These are phyloP conservation scores for Lepisosteus oculatus DNA, from an alignment of 2,113 vertebrate genomes.

Conservation along the genomic window DNA sequence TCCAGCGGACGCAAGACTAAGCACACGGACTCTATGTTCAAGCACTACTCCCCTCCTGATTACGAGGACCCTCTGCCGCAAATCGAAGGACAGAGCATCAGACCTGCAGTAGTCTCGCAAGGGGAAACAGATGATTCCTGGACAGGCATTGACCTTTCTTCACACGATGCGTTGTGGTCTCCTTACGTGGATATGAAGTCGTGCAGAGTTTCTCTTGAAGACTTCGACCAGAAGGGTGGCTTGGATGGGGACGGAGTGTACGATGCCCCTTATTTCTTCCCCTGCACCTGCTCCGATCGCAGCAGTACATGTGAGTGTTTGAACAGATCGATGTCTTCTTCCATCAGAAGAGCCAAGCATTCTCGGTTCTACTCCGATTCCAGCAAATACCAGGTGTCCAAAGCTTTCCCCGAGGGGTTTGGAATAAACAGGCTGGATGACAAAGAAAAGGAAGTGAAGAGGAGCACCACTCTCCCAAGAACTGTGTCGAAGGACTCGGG, in stretches of 20 bases:
- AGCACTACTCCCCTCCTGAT: neutral
- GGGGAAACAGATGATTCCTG: neutral
- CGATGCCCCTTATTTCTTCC: neutral
- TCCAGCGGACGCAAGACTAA: neutral
- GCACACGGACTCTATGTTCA: neutral
- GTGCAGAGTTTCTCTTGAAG: neutral
- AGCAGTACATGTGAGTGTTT: neutral
- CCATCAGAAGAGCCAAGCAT: neutral
- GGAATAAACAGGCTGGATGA: neutral
- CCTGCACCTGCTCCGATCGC: neutral
- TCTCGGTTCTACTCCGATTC: neutral
- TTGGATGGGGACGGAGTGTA: neutral
- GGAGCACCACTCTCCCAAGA: neutral
- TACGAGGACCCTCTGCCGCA: neutral
- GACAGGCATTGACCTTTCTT: neutral
- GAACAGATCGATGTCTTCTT: neutral
- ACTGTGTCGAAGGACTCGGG: neutral
- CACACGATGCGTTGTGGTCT: neutral
- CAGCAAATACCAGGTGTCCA: neutral
- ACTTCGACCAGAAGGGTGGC: neutral
- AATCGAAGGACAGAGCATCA: neutral
- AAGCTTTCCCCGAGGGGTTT: neutral
- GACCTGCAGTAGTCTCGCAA: neutral
- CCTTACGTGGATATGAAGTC: slow-evolving; percentile 2
- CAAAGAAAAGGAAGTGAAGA: no score